These are phyloP conservation scores for Odiellus spinosus DNA, from an alignment of 2,888 invertebrate genomes.

Conservation along the genomic window DNA sequence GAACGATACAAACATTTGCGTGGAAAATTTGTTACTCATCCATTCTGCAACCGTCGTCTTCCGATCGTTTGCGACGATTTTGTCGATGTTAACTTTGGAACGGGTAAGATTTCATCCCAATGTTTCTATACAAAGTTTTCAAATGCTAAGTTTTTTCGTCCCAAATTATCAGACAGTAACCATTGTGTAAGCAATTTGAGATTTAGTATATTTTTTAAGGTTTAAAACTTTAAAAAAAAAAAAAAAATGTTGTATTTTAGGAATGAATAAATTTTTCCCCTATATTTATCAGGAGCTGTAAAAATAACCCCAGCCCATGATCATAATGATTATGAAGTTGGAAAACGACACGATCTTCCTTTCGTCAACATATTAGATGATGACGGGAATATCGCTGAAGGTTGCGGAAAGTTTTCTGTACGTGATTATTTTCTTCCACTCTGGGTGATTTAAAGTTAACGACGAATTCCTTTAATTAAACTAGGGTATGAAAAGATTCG, in stretches of 20 bases:
- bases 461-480: constrained; percentile 16
- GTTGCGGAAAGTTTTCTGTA: constrained; percentile 59
- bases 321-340: constrained; percentile 89
- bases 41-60: constrained; percentile 63
- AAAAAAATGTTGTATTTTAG: background rate
- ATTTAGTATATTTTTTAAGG: no score
- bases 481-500: constrained; percentile 76
- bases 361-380: constrained; percentile 82
- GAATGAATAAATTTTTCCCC: background rate
- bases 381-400: constrained; percentile 63
- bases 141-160: no score
- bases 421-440: constrained; percentile 30
- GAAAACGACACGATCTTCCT: constrained; percentile 67
- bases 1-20: constrained; percentile 63
- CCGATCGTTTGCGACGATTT: constrained; percentile 83
- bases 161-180: no score
- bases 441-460: background rate
- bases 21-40: constrained; percentile 70
- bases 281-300: constrained; percentile 58
- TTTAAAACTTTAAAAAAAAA: no score
- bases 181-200: no score
- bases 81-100: constrained; percentile 90
- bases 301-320: constrained; percentile 99
- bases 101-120: constrained; percentile 41
- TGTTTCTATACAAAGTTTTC: background rate